Conservation (phyloP, 2,113 vertebrate genomes). For the Bucco capensis region DNA sequence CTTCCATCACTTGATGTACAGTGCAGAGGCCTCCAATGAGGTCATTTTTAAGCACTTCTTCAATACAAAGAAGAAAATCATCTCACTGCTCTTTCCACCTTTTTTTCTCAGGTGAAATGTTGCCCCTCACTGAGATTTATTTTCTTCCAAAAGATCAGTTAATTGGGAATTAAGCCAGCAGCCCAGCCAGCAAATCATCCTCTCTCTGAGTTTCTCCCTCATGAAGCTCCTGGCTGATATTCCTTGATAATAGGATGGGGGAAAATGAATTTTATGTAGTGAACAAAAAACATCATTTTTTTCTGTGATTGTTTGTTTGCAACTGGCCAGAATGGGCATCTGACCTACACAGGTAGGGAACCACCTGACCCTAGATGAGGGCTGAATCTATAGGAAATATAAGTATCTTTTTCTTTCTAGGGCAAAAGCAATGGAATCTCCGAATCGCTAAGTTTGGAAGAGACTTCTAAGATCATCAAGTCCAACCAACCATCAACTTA, state of each 20-base stretch:
- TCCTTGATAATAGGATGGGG: too few relatives aligned
- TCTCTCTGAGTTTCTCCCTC: background rate
- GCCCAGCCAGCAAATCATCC: background rate
- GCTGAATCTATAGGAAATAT: rapidly evolving
- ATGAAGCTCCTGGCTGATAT: too few relatives aligned
- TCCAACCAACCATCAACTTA: too few relatives aligned
- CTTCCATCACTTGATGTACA: background rate
- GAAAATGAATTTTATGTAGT: too few relatives aligned
- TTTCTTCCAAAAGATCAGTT: background rate
- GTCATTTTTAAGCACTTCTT: background rate
- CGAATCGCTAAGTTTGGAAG: too few relatives aligned
- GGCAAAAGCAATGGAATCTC: rapidly evolving
- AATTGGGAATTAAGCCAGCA: background rate
- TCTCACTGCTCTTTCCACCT: background rate
- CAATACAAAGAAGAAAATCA: background rate
- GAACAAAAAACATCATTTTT: too few relatives aligned
- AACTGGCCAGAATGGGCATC: background rate
- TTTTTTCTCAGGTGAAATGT: rapidly evolving
- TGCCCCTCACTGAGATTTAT: background rate
- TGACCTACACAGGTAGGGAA: background rate
- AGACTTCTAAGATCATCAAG: too few relatives aligned
- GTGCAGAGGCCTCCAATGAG: background rate
- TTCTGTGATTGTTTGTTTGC: too few relatives aligned
- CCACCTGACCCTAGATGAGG: background rate
- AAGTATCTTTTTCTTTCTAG: background rate